These are phyloP conservation scores for Chiloscyllium punctatum DNA, from an alignment of 2,797 vertebrate genomes.

Conservation along the genomic window DNA sequence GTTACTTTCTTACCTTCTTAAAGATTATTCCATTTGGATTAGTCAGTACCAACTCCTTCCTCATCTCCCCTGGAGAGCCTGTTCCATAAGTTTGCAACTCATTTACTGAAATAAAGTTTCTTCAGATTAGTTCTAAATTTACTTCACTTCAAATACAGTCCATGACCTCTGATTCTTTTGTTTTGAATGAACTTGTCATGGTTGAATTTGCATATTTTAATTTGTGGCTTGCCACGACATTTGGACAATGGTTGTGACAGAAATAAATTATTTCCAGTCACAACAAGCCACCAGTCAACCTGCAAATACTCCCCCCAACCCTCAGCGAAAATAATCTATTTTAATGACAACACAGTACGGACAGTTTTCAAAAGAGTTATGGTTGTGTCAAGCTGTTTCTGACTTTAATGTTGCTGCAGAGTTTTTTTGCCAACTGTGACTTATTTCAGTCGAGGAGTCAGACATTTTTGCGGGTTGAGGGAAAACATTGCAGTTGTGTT, in stretches of 20 bases:
- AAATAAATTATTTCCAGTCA: background rate
- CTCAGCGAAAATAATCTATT: background rate
- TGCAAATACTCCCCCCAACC: background rate
- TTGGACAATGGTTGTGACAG: background rate
- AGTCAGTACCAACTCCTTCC: background rate
- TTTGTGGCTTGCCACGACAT: background rate
- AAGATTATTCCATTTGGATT: background rate
- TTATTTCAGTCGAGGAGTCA: slow-evolving; percentile 11
- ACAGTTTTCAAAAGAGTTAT: background rate
- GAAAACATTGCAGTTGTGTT: background rate
- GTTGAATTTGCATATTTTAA: background rate
- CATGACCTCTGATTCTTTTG: background rate
- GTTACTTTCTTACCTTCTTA: background rate
- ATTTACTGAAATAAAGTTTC: background rate
- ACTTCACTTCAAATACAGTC: background rate
- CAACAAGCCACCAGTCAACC: background rate
- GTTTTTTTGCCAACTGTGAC: slow-evolving; percentile 12
- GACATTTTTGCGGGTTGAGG: background rate
- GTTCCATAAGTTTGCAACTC: background rate
- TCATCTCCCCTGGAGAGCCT: background rate
- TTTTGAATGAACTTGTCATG: background rate
- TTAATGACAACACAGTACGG: background rate
- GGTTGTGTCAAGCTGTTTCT: background rate
- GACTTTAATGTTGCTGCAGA: slow-evolving; percentile 24
- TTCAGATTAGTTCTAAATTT: background rate